phyloP scores from a whole-genome alignment of 2,888 invertebrate genomes.

The Pyrocoelia pectoralis region DNA sequence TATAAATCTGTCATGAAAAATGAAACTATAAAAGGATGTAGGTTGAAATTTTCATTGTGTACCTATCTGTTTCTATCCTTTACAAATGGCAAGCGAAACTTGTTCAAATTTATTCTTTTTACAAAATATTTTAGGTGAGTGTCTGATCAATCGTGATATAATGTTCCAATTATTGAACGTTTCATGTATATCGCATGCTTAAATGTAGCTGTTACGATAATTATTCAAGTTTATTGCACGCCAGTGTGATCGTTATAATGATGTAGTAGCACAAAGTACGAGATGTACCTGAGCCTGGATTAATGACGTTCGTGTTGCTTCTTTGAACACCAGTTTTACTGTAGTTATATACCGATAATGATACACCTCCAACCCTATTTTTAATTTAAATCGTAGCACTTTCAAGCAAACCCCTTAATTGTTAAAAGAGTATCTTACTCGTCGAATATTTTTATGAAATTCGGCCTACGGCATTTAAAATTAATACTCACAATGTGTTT shows the following conservation, averaged over 20 bases:
- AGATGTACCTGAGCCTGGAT: slow-evolving; percentile 28
- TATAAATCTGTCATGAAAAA: slow-evolving; percentile 16
- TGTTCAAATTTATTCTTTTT: neutral
- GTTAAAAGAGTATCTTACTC: neutral
- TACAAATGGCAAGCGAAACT: neutral
- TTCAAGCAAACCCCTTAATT: neutral
- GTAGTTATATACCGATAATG: slow-evolving; percentile 19
- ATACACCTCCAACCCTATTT: slow-evolving; percentile 13
- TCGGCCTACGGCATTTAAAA: neutral
- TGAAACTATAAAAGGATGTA: neutral
- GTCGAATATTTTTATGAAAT: slow-evolving; percentile 6
- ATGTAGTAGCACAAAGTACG: slow-evolving; percentile 43
- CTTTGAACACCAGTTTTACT: slow-evolving; percentile 14
- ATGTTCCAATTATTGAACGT: slow-evolving; percentile 49
- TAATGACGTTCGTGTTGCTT: slow-evolving; percentile 31
- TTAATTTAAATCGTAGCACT: neutral
- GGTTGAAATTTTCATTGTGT: no score
- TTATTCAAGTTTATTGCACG: slow-evolving; percentile 52
- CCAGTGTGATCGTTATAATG: slow-evolving; percentile 49
- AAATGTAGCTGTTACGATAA: slow-evolving; percentile 43
- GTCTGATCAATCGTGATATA: slow-evolving; percentile 46
- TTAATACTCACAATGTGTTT: slow-evolving; percentile 19
- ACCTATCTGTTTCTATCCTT: no score
- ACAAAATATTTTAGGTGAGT: slow-evolving; percentile 17
- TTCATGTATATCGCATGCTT: slow-evolving; percentile 38